Conservation (phyloP, 2,888 invertebrate species). For the Capitulum mitella region DNA sequence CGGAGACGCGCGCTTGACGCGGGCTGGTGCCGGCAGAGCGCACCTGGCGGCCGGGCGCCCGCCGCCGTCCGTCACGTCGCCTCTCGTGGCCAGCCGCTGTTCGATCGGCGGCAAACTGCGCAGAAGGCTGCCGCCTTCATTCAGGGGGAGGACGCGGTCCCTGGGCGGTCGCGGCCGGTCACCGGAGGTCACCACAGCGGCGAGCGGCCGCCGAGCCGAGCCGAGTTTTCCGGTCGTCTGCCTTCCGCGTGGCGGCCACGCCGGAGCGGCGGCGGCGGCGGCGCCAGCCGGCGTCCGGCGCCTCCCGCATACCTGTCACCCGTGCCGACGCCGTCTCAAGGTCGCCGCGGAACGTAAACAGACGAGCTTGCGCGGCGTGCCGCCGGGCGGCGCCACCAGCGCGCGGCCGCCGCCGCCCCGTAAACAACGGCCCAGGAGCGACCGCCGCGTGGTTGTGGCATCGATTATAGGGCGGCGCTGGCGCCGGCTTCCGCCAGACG, state of each 20-base stretch:
- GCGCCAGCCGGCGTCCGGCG: neutral
- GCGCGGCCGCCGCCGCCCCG: neutral
- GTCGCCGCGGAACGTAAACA: neutral
- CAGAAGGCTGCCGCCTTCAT: no score
- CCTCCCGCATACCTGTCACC: neutral
- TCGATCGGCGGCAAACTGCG: no score
- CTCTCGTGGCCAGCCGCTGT: no score
- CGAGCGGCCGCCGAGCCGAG: no score
- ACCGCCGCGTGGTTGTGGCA: constrained; percentile 12
- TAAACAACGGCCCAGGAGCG: neutral
- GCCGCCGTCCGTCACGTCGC: no score
- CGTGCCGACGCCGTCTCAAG: neutral
- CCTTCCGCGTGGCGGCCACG: neutral
- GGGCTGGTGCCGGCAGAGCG: no score
- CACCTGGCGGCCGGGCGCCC: no score
- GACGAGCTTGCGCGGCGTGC: neutral
- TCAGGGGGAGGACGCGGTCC: no score
- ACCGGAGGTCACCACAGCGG: no score
- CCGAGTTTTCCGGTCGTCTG: neutral
- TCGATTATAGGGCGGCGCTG: neutral
- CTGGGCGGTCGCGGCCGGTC: no score
- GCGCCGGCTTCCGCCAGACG: neutral
- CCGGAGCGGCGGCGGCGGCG: neutral
- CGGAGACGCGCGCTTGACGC: no score
- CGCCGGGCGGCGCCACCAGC: neutral